Evolutionary conservation across 2,888 invertebrate genomes (phyloP).

Genomic region (Glaucopsyche alexis): DNA sequence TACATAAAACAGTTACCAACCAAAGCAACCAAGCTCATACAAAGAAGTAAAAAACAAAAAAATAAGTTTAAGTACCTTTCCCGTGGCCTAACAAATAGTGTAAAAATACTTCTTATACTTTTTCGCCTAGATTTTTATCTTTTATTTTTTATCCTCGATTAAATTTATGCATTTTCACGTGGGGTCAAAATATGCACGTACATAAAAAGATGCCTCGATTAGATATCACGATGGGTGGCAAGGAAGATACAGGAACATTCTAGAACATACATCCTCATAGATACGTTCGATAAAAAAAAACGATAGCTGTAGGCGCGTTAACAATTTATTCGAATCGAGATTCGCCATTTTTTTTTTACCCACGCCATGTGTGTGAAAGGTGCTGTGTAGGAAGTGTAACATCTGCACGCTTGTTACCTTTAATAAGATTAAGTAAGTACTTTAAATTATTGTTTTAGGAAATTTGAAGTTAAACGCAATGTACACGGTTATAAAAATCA

Average conservation of each 20-base stretch:
- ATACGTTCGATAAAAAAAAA: conserved; percentile 63
- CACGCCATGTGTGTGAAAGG: conserved; percentile 65
- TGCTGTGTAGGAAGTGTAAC: conserved; percentile 61
- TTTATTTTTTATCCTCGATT: conserved; percentile 28
- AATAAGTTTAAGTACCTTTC: too few species aligned
- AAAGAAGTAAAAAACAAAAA: too few species aligned
- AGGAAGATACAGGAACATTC: not conserved
- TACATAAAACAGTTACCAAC: too few species aligned
- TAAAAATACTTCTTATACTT: not conserved
- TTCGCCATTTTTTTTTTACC: conserved; percentile 50
- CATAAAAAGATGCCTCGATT: conserved; percentile 2
- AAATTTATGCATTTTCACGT: not conserved
- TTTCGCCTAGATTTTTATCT: conserved; percentile 56
- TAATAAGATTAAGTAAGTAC: conserved; percentile 28
- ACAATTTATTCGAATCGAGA: conserved; percentile 68
- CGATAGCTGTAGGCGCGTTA: conserved; percentile 59
- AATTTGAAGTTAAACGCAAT: not conserved
- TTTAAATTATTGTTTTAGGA: conserved; percentile 25
- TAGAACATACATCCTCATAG: conserved; percentile 51
- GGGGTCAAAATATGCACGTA: conserved; percentile 1
- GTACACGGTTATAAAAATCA: not conserved
- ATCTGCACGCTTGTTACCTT: conserved; percentile 46
- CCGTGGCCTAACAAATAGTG: not conserved
- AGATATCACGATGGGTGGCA: conserved; percentile 29
- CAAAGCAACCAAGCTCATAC: too few species aligned